Base-by-base conservation (phyloP, 1,140 invertebrate species). In the Procambarus clarkii region DNA sequence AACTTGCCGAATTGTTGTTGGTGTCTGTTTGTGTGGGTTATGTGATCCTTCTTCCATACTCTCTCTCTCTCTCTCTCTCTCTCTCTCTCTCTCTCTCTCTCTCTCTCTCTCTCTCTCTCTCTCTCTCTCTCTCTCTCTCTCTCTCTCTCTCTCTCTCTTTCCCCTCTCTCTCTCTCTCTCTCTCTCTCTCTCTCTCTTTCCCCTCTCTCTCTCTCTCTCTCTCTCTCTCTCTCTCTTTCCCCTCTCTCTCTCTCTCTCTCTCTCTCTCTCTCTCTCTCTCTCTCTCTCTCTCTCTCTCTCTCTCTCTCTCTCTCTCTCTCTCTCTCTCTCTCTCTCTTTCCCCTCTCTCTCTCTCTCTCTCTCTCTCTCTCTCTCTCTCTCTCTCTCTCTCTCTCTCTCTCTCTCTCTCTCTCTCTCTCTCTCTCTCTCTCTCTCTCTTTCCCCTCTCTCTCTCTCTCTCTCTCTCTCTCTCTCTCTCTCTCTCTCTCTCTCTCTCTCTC, bases 81-180 rank as follows among this genome's bases (percentile, higher is more conserved):
- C 58, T n/a, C 84, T 71, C 58, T n/a, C 84, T 71, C 58, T n/a
- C 84, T 71, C 58, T n/a, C 84, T 71, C 58, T n/a, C 84, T 71
- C 58, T n/a, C 84, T 71, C 58, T n/a, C 84, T 71, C 58, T n/a
- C 84, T 71, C 58, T n/a, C 84, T 71, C 58, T n/a, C 84, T 71
- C 58, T n/a, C 84, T 71, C 58, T n/a, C 84, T 71, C 58, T n/a
- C 84, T 71, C 58, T n/a, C 84, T 71, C 58, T n/a, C 84, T 71
- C 58, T n/a, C 84, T 71, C 58, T n/a, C 84, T n/a, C n/a, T n/a
- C n/a, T n/a, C n/a, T 78, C 76, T 48, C 44, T n/a, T 45, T 11
- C 45, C 44, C 34, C 3, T 24, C 8, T 77, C 76, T 18, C 18
- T n/a, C 3, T 15, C 24, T 24, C 3, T 18, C 5, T 15, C 45